Evolutionary conservation across 2,113 vertebrate species (phyloP).

Genomic region (Hemibagrus wyckioides): DNA sequence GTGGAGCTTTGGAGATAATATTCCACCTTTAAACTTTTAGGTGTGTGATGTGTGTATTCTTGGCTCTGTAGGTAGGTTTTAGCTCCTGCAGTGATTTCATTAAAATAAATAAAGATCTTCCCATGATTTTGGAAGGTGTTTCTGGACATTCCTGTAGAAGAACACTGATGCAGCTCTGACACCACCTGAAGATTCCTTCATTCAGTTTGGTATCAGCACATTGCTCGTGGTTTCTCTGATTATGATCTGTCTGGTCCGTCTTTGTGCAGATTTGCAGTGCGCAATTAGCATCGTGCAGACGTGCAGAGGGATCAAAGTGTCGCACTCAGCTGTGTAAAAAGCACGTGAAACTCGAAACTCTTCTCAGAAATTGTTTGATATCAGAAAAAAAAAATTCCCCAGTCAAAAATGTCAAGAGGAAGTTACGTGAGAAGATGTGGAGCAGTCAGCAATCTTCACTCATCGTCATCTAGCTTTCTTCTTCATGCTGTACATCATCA

Average conservation of each 20-base stretch:
- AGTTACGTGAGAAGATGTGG: constrained; percentile 7
- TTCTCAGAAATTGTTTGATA: constrained; percentile 53
- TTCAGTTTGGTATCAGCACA: constrained; percentile 3
- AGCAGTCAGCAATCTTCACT: constrained; percentile 26
- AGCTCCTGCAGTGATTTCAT: not conserved
- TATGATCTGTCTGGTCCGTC: not conserved
- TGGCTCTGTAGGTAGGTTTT: not conserved
- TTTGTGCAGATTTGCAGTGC: constrained; percentile 18
- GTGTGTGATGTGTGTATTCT: too few species aligned
- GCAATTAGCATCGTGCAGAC: constrained; percentile 48
- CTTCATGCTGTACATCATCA: not conserved
- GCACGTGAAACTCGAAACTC: constrained; percentile 31
- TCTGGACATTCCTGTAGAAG: not conserved
- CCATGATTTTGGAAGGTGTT: not conserved
- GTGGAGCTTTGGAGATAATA: not conserved
- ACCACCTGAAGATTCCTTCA: not conserved
- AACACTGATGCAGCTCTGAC: too few species aligned
- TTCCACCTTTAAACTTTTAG: not conserved
- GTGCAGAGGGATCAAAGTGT: constrained; percentile 42
- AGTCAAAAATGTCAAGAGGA: constrained; percentile 53
- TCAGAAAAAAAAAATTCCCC: constrained; percentile 46
- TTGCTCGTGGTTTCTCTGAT: constrained; percentile 30
- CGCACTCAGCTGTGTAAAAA: constrained; percentile 9
- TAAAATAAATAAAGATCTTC: not conserved
- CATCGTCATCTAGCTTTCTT: not conserved